Evolutionary conservation across 2,888 invertebrate species (phyloP), one percentile per base, ranked within the genome.

Genomic region (Malachius bipustulatus): DNA sequence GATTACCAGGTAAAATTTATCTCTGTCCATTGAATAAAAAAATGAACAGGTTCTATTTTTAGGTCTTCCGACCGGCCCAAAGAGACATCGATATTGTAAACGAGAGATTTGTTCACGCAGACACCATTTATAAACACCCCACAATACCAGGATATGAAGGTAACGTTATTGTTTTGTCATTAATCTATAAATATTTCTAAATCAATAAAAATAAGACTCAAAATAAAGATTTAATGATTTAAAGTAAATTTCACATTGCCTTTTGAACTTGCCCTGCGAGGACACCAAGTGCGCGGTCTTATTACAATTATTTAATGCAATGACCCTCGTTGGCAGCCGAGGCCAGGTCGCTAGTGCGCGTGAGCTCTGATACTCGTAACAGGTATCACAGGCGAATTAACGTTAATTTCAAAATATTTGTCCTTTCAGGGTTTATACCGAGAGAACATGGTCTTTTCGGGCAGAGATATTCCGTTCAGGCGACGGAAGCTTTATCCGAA

Each of bases 111-210:
- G 64, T 71, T 34, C 71, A 73, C 52, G 75, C 75, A 2, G 81
- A 81, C 59, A 69, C 77, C 1, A 67, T 78, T 16, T 82, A 78
- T 56, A 71, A 71, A 39, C 76, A 82, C 60, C 82, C 82, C 2
- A 75, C 79, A 60, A 65, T 78, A 42, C 80, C 82, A 11, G 79
- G 81, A 26, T 83, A 81, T 54, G 76, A 78, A 61, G 83, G 82
- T 77, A 56, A 35, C 14, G n/a, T n/a, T n/a, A n/a, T n/a, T n/a
- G n/a, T n/a, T n/a, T n/a, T n/a, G n/a, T n/a, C n/a, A n/a, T n/a
- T n/a, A n/a, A n/a, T n/a, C n/a, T n/a, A n/a, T n/a, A n/a, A n/a
- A n/a, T n/a, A n/a, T n/a, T n/a, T n/a, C n/a, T n/a, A n/a, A n/a
- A n/a, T n/a, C n/a, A n/a, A n/a, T n/a, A n/a, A n/a, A n/a, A n/a